Conservation (phyloP, 2,797 vertebrate species). For the Lepidocolaptes lacrymiger region DNA sequence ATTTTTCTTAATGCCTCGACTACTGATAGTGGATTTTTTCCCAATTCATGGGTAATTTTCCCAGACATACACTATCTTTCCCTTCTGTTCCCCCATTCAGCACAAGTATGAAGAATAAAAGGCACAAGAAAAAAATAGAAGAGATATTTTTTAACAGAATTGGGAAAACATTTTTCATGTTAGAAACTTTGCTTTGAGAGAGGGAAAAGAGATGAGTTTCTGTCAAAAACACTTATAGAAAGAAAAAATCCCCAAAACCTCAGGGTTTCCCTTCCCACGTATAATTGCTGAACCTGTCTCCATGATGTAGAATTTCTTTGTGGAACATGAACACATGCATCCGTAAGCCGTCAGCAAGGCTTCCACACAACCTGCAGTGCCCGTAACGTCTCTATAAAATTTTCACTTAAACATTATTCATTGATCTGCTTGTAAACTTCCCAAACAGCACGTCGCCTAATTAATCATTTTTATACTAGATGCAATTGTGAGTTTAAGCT, state of each 20-base stretch:
- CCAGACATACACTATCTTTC: neutral
- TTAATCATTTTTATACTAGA: slow-evolving; percentile 70
- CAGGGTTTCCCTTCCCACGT: neutral
- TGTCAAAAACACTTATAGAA: neutral
- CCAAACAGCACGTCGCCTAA: slow-evolving; percentile 61
- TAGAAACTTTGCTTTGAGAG: neutral
- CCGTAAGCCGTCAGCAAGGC: slow-evolving; percentile 4
- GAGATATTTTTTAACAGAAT: neutral
- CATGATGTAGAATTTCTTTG: neutral
- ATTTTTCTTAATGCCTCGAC: neutral
- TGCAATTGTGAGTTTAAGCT: slow-evolving; percentile 71
- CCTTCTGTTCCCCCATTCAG: neutral
- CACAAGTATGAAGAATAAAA: neutral
- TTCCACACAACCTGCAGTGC: slow-evolving; percentile 64
- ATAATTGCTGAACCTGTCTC: neutral
- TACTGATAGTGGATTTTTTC: neutral
- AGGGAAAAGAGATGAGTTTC: neutral
- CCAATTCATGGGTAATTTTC: neutral
- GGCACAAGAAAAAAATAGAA: neutral
- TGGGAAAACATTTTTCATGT: neutral
- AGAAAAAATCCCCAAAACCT: neutral
- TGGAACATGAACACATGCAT: neutral
- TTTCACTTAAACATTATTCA: slow-evolving; percentile 66
- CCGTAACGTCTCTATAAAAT: slow-evolving; percentile 69
- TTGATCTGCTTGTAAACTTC: slow-evolving; percentile 72